Evolutionary conservation across 2,888 invertebrate species (phyloP), one percentile per base, ranked within the genome.

Genomic region (Spodoptera littoralis): DNA sequence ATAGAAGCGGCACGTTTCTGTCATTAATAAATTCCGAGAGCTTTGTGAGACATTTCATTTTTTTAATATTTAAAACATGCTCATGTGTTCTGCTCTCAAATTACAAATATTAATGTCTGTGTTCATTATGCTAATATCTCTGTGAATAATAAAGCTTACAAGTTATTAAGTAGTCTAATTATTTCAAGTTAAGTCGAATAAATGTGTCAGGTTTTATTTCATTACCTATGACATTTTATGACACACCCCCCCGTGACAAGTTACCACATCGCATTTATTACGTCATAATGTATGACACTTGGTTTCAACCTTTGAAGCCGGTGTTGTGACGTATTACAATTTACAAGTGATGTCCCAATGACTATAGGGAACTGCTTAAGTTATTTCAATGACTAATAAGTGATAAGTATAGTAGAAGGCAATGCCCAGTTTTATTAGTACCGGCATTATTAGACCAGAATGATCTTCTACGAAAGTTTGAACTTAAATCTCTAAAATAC

Each of bases 1-100:
- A 90, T 87, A 82, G 76, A 77, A 77, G 70, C 70, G 70, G 77
- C 77, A 82, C 82, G 82, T 83, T 85, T 79, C 82, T 73, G 66
- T 70, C 68, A 76, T 81, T 80, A 78, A 77, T 79, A 71, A 75
- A 80, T 52, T 73, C 47, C 52, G 48, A 52, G 67, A 80, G 73
- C 69, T 78, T 66, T 67, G 60, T 46, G 62, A 63, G 58, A 65
- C 51, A 62, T 53, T 56, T 60, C 62, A 42, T 64, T 64, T 64
- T 59, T 56, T 36, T 36, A 36, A 57, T 52, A 53, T 57, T 47
- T 67, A 63, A 27, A 62, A 41, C 9, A 66, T 55, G 46, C 50
- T 60, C 43, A 48, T 48, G 24, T 46, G 43, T 42, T 36, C 42
- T 43, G 53, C 24, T 74, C 53, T 50, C 61, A 58, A 58, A 67